Conservation (phyloP, 2,888 invertebrate genomes). For the Galerucella pusilla region DNA sequence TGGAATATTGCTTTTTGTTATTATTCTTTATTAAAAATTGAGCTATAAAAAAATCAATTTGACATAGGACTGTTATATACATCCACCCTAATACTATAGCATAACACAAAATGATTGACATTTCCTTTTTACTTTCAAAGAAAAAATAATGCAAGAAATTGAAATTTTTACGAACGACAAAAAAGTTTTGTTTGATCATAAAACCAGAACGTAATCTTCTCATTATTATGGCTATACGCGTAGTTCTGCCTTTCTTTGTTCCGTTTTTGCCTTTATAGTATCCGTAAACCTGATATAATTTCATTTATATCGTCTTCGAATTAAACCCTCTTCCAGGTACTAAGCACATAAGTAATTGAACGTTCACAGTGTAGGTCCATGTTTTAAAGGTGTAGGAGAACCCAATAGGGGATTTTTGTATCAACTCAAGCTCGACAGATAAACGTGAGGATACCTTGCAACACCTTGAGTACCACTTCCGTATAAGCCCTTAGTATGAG, state of each 20-base stretch:
- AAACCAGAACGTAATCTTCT: conserved; percentile 29
- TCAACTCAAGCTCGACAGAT: no score
- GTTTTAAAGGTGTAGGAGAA: no score
- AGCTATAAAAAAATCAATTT: no score
- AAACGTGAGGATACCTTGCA: no score
- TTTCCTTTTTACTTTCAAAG: conserved; percentile 14
- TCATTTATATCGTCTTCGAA: conserved; percentile 25
- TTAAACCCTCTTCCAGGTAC: conserved; percentile 1
- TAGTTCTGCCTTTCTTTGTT: conserved; percentile 8
- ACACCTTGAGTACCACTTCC: no score
- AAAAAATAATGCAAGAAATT: conserved; percentile 20
- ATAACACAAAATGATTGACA: not conserved
- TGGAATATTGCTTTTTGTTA: no score
- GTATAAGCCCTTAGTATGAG: no score
- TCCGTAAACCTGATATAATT: conserved; percentile 20
- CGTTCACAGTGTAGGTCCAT: conserved; percentile 8
- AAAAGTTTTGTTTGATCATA: conserved; percentile 20
- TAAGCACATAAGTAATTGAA: conserved; percentile 11
- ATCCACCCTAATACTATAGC: no score
- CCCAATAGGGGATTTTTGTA: no score
- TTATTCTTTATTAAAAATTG: no score
- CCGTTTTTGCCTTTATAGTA: not conserved
- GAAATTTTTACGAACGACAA: conserved; percentile 10
- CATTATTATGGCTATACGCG: conserved; percentile 27
- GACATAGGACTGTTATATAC: no score